Conservation (phyloP, 2,113 vertebrate genomes). For the Corydoras maculifer region DNA sequence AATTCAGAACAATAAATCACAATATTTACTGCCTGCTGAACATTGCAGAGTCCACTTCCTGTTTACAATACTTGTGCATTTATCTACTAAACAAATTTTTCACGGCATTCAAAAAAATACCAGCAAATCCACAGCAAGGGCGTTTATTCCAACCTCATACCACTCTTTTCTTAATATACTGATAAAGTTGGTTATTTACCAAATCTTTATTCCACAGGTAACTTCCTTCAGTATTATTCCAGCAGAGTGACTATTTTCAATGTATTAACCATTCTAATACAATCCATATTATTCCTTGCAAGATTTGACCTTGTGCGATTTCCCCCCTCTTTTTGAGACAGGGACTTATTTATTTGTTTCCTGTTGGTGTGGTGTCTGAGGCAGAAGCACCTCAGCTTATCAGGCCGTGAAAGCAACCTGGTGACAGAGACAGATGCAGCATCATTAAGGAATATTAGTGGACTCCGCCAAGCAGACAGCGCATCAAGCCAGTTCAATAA, state of each 20-base stretch:
- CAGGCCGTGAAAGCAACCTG: slow-evolving; percentile 58
- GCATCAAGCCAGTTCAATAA: slow-evolving; percentile 60
- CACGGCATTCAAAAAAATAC: too few relatives aligned
- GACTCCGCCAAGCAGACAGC: slow-evolving; percentile 58
- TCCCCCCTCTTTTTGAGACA: slow-evolving; percentile 20
- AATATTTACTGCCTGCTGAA: too few relatives aligned
- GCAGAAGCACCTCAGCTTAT: slow-evolving; percentile 57
- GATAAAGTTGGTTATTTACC: not conserved
- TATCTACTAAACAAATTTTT: too few relatives aligned
- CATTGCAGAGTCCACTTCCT: too few relatives aligned
- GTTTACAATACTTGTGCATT: too few relatives aligned
- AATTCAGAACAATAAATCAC: too few relatives aligned
- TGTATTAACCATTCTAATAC: not conserved
- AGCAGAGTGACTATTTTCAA: slow-evolving; percentile 12
- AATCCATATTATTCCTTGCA: slow-evolving; percentile 7
- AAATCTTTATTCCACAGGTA: slow-evolving; percentile 16
- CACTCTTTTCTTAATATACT: too few relatives aligned
- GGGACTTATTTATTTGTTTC: slow-evolving; percentile 44
- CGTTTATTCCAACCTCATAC: too few relatives aligned
- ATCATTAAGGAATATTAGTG: slow-evolving; percentile 75
- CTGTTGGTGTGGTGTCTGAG: slow-evolving; percentile 44
- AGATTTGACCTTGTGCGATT: slow-evolving; percentile 35
- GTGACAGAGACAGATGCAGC: slow-evolving; percentile 73
- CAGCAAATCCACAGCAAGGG: too few relatives aligned
- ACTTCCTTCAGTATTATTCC: slow-evolving; percentile 11